These are phyloP conservation scores for Arbacia lixula DNA, from an alignment of 53 echinoderm and acorn worm species.

Conservation along the genomic window DNA sequence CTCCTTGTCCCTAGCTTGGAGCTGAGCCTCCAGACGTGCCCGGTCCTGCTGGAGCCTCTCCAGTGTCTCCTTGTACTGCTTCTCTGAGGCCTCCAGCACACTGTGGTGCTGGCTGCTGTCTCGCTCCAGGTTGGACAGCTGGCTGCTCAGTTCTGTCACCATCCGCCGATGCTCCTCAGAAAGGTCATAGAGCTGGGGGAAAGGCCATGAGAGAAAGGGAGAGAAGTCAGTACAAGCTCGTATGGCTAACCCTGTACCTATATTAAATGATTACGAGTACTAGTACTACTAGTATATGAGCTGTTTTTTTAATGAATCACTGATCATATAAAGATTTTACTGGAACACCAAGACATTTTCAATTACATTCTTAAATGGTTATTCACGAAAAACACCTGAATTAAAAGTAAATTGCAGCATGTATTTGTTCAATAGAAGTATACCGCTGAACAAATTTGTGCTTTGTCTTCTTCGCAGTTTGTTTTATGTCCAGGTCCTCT, in stretches of 20 bases:
- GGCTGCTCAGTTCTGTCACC: constrained; percentile 81
- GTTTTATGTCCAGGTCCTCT: too few species aligned
- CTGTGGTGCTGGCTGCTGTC: constrained; percentile 88
- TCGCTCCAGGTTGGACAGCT: constrained; percentile 72
- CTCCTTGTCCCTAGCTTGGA: constrained; percentile 90
- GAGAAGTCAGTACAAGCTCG: not conserved
- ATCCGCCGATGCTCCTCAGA: constrained; percentile 76
- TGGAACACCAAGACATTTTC: too few species aligned
- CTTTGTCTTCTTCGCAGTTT: too few species aligned
- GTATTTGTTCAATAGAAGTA: not conserved
- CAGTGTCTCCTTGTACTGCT: constrained; percentile 85
- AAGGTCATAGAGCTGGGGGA: constrained; percentile 76
- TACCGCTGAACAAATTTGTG: not conserved
- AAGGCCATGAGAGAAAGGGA: not conserved
- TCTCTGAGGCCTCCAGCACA: constrained; percentile 78
- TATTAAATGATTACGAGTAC: not conserved
- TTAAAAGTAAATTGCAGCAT: not conserved
- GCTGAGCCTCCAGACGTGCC: constrained; percentile 89
- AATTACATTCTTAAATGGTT: not conserved
- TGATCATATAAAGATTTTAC: too few species aligned
- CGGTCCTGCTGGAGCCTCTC: constrained; percentile 96
- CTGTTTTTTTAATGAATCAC: too few species aligned
- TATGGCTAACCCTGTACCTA: too few species aligned
- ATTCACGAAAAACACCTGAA: too few species aligned
- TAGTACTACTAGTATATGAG: too few species aligned